Percentiles rank a stretch among this genome's conserved stretches.
phyloP scores from a whole-genome alignment of 2,797 vertebrate genomes.

The Poecilia picta region DNA sequence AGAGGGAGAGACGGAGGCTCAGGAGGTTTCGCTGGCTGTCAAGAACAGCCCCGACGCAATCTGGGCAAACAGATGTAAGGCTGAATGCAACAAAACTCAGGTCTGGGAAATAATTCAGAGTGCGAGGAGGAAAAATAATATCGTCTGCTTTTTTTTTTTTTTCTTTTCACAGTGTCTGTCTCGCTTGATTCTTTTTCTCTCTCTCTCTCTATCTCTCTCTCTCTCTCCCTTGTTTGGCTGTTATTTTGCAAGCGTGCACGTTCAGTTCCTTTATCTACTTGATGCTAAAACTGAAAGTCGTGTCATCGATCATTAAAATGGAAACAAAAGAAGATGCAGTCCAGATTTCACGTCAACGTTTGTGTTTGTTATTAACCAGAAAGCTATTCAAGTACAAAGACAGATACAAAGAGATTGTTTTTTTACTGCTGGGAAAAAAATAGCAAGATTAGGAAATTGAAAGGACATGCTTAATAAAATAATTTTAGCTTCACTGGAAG shows the following conservation, averaged over 20 bases:
- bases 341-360: constrained; percentile 7
- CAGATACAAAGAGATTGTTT: not conserved
- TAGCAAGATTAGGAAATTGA: not conserved
- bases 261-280: constrained; percentile 34
- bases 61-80: constrained; percentile 86
- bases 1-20: constrained; percentile 87
- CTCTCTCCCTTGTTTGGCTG: constrained; percentile 47
- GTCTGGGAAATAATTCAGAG: constrained; percentile 81
- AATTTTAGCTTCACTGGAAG: not conserved
- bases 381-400: not conserved
- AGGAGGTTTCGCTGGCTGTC: constrained; percentile 84
- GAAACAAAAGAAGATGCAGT: constrained; percentile 17
- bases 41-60: constrained; percentile 88
- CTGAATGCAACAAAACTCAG: constrained; percentile 87
- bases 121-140: constrained; percentile 58
- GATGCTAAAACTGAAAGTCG: constrained; percentile 66
- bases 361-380: constrained; percentile 1
- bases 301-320: constrained; percentile 47
- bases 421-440: not conserved
- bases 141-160: constrained; percentile 32
- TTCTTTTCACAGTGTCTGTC: constrained; percentile 19
- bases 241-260: constrained; percentile 38
- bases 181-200: constrained; percentile 48
- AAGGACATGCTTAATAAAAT: not conserved
- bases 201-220: not conserved